A percentile compares a stretch with the other conserved stretches of the same genome.
These are phyloP conservation scores for Aphelenchoides bicaudatus DNA, from an alignment of 2,888 invertebrate genomes.

Conservation along the genomic window DNA sequence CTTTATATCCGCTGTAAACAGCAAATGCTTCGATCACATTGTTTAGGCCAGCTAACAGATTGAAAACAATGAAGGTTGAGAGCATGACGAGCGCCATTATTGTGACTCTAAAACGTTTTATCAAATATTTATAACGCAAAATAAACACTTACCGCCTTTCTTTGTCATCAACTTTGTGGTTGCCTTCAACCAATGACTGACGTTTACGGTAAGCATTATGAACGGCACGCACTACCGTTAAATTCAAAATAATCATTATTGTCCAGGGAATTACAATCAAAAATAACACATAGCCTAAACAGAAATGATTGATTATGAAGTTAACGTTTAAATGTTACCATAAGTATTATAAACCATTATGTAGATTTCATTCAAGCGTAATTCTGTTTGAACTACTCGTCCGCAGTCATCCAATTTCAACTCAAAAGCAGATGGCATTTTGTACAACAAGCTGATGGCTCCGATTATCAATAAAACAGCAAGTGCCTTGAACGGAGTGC, in stretches of 20 bases:
- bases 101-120: slow-evolving; percentile 40
- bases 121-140: background rate
- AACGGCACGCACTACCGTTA: slow-evolving; percentile 46
- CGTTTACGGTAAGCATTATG: slow-evolving; percentile 39
- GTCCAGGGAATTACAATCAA: slow-evolving; percentile 51
- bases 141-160: slow-evolving; percentile 39
- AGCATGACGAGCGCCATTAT: slow-evolving; percentile 57
- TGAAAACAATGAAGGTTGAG: slow-evolving; percentile 49
- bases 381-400: slow-evolving; percentile 36
- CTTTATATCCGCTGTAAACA: slow-evolving; percentile 30
- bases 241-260: slow-evolving; percentile 50
- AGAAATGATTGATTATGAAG: slow-evolving; percentile 1
- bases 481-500: slow-evolving; percentile 41
- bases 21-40: slow-evolving; percentile 50
- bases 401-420: slow-evolving; percentile 50
- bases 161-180: slow-evolving; percentile 38
- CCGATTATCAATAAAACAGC: slow-evolving; percentile 43
- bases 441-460: slow-evolving; percentile 43
- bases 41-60: slow-evolving; percentile 43
- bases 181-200: slow-evolving; percentile 12
- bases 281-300: slow-evolving; percentile 44
- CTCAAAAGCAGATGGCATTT: slow-evolving; percentile 49
- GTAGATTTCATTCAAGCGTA: slow-evolving; percentile 44
- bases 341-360: slow-evolving; percentile 48
- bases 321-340: slow-evolving; percentile 16